Conservation (phyloP, 2,797 vertebrate species). For the Hybognathus amarus region DNA sequence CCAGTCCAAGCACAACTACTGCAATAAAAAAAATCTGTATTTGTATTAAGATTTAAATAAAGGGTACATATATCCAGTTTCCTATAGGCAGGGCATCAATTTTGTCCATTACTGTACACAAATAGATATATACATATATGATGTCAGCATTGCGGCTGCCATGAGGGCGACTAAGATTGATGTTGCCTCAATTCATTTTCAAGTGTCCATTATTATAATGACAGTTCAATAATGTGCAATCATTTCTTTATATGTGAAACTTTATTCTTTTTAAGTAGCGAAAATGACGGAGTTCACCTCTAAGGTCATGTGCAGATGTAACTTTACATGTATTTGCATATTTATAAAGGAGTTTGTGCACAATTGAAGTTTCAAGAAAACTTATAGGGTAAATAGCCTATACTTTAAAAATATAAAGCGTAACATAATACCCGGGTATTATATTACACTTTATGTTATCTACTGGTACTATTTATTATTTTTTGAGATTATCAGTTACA, state of each 20-base stretch:
- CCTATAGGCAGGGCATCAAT: not conserved
- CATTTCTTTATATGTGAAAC: not conserved
- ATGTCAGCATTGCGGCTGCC: not conserved
- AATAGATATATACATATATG: not conserved
- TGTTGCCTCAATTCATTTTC: not conserved
- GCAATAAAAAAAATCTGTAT: no score
- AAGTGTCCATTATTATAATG: not conserved
- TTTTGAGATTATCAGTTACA: not conserved
- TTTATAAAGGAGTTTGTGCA: not conserved
- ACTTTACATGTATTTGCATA: not conserved
- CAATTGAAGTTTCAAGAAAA: not conserved
- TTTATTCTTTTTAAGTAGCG: not conserved
- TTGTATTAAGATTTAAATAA: not conserved
- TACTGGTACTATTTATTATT: not conserved
- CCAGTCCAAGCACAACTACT: no score
- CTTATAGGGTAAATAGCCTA: not conserved
- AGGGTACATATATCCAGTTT: fast-evolving
- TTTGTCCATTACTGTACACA: no score
- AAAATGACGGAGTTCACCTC: no score
- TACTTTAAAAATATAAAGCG: no score
- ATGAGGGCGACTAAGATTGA: not conserved
- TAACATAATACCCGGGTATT: not conserved
- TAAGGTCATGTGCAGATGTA: not conserved
- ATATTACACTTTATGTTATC: not conserved
- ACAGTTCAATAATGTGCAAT: not conserved